phyloP scores from a whole-genome alignment of 1,140 invertebrate genomes.

The Bombus cullumanus region DNA sequence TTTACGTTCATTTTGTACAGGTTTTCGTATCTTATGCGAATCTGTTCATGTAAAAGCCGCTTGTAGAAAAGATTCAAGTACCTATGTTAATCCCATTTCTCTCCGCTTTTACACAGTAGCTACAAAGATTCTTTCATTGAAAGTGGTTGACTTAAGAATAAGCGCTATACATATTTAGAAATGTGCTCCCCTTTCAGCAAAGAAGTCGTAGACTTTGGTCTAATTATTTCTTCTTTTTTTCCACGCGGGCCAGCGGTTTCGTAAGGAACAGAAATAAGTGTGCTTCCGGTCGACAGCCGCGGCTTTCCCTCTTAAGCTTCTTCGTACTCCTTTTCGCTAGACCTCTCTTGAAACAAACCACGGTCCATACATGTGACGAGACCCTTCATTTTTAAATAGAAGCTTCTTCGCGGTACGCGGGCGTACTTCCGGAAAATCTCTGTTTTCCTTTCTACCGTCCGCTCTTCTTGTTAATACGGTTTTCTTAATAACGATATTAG shows the following conservation, averaged over 20 bases:
- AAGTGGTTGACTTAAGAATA: conserved; percentile 30
- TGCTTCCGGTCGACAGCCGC: conserved; percentile 53
- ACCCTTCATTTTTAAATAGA: conserved; percentile 47
- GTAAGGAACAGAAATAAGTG: conserved; percentile 66
- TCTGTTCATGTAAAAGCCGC: too few relatives aligned
- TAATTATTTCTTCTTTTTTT: conserved; percentile 12
- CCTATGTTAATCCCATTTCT: background rate
- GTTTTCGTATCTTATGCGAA: background rate
- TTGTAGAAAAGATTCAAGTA: background rate
- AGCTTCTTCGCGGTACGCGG: background rate
- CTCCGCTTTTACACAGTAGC: background rate
- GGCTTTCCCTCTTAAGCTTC: conserved; percentile 36
- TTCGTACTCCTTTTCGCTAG: conserved; percentile 21
- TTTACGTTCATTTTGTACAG: too few relatives aligned
- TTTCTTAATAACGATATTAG: background rate
- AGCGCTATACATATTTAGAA: conserved; percentile 43
- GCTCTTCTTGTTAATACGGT: background rate
- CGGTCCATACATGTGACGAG: background rate
- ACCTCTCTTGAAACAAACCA: background rate
- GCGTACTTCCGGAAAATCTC: conserved; percentile 3
- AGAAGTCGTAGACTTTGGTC: conserved; percentile 34
- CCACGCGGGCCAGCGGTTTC: conserved; percentile 37
- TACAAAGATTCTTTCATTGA: background rate
- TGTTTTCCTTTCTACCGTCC: background rate
- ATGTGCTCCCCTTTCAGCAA: conserved; percentile 35